Conservation (phyloP, 1,140 invertebrate species). For the Cotesia chilonis region DNA sequence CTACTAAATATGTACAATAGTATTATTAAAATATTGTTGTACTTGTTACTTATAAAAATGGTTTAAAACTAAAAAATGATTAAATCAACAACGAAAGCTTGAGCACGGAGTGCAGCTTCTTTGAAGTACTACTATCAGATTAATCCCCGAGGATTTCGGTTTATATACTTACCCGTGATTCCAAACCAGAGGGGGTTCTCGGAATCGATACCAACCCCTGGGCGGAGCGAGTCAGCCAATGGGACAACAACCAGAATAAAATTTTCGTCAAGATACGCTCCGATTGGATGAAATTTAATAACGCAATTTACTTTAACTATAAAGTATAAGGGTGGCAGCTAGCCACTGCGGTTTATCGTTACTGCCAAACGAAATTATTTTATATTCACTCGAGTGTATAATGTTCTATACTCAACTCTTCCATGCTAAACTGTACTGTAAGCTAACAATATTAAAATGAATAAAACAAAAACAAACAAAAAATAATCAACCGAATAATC, state of each 20-base stretch:
- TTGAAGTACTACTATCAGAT: slow-evolving; percentile 44
- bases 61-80: not conserved
- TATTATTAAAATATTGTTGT: too few species aligned
- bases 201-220: slow-evolving; percentile 61
- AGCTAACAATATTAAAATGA: slow-evolving; percentile 21
- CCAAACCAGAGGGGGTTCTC: slow-evolving; percentile 28
- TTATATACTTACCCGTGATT: slow-evolving; percentile 49
- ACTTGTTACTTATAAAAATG: not conserved
- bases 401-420: not conserved
- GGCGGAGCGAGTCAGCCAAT: slow-evolving; percentile 55
- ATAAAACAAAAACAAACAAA: slow-evolving; percentile 28
- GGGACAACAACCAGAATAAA: slow-evolving; percentile 31
- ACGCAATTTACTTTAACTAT: slow-evolving; percentile 41
- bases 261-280: slow-evolving; percentile 40
- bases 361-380: slow-evolving; percentile 53
- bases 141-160: slow-evolving; percentile 51
- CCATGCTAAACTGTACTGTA: too few species aligned
- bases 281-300: slow-evolving; percentile 55
- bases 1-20: not conserved
- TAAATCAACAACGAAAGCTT: not conserved
- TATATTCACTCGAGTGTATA: slow-evolving; percentile 41
- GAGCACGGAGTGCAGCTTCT: not conserved
- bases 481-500: slow-evolving; percentile 6
- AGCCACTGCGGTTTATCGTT: slow-evolving; percentile 56
- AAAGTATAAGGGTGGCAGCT: not conserved